Evolutionary conservation across 2,113 vertebrate species (phyloP).

Genomic region (Cathartes aura): DNA sequence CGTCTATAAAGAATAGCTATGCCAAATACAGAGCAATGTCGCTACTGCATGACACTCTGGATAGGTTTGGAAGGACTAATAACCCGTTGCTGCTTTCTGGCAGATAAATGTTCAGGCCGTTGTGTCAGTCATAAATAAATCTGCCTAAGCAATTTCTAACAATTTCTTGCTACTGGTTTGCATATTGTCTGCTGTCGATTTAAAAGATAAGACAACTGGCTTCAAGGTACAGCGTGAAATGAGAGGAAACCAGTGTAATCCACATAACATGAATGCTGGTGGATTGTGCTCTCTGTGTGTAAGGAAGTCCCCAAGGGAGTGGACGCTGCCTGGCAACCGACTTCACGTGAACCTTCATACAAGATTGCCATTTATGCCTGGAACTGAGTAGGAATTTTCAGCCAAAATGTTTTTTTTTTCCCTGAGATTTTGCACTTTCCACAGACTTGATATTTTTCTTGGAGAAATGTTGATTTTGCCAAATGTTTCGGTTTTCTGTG

Average conservation of each 20-base stretch:
- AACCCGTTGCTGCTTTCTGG: neutral
- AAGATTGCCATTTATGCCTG: neutral
- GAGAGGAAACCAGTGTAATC: neutral
- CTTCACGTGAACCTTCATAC: neutral
- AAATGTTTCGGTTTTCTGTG: neutral
- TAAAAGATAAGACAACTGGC: neutral
- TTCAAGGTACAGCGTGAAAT: neutral
- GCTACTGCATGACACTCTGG: too few relatives aligned
- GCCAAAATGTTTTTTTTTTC: neutral
- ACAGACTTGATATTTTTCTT: neutral
- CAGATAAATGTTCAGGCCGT: neutral
- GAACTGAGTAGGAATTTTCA: neutral
- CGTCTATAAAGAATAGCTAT: neutral
- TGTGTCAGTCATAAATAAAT: neutral
- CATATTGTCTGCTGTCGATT: neutral
- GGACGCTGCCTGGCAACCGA: neutral
- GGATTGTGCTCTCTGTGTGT: neutral
- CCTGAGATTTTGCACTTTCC: neutral
- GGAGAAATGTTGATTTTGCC: neutral
- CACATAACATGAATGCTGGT: neutral
- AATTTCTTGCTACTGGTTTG: neutral
- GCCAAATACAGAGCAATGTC: too few relatives aligned
- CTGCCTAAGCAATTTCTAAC: too few relatives aligned
- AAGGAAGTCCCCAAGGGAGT: neutral
- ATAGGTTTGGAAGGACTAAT: too few relatives aligned